phyloP scores from a whole-genome alignment of 2,888 invertebrate species.

The Eumacrocentrus americanus region DNA sequence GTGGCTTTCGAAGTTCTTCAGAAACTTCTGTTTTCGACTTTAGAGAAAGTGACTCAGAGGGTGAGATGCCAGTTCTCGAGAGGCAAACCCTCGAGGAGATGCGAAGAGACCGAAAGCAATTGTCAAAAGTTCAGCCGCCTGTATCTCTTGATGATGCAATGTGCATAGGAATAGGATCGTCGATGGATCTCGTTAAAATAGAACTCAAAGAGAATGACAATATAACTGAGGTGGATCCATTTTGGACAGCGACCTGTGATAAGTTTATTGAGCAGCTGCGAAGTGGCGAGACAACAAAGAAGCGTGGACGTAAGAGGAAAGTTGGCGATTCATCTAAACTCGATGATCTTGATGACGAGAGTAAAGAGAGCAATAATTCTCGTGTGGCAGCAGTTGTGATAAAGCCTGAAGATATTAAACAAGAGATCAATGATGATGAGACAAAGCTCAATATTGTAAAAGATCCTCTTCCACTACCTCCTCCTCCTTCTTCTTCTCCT shows the following conservation, averaged over 20 bases:
- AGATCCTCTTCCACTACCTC: neutral
- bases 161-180: constrained; percentile 51
- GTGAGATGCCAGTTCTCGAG: constrained; percentile 68
- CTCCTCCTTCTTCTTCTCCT: neutral
- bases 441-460: neutral
- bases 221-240: constrained; percentile 58
- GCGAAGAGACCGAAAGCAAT: constrained; percentile 65
- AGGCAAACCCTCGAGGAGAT: constrained; percentile 73
- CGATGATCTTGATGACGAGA: constrained; percentile 36
- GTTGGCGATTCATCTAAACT: constrained; percentile 48
- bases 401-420: constrained; percentile 42
- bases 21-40: constrained; percentile 72
- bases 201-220: constrained; percentile 57
- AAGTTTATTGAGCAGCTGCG: constrained; percentile 79
- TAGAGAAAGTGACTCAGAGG: constrained; percentile 70
- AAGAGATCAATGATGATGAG: constrained; percentile 30
- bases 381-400: constrained; percentile 19
- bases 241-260: constrained; percentile 77
- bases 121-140: constrained; percentile 68
- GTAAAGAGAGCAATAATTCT: constrained; percentile 17
- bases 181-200: constrained; percentile 56
- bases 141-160: constrained; percentile 59
- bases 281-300: constrained; percentile 66
- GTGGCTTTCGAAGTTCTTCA: constrained; percentile 67
- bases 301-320: constrained; percentile 66